Evolutionary conservation across 2,113 vertebrate genomes (phyloP), one percentile per base, ranked within the genome.

Genomic region (Meriones unguiculatus): DNA sequence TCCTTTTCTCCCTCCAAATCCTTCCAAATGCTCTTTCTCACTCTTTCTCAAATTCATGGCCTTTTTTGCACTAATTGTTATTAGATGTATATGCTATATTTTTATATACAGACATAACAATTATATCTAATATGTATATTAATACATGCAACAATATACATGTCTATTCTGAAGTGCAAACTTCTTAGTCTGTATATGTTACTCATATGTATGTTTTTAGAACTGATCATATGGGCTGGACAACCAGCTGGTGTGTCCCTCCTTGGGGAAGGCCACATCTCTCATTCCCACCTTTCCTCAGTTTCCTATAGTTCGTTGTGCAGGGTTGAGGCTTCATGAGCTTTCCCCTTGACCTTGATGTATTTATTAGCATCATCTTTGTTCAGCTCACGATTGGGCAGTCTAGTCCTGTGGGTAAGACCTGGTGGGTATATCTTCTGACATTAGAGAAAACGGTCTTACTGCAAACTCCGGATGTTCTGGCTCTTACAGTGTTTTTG

Each of bases 261-360:
- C 6, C 12, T 12, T 62, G 12, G 2, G 35, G 22, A 17, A 8
- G 6, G n/a, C 54, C 35, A 8, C 1, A 0, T 15, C 20, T 62
- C 54, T 32, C 3, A 13, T 13, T 25, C 12, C 57, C 54, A 38
- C 35, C 35, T 38, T 62, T 82, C 13, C 2, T 62, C 6, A 0
- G 0, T 82, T 62, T 20, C 22, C 57, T 62, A 25, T 8, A 62
- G 12, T 62, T 14, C 11, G 14, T 38, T 25, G 35, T 62, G 2
- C 22, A 82, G 3, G 54, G 5, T 82, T 78, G 14, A 78, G 10
- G 7, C 46, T 3, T 62, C 35, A 38, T 8, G 22, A 2, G 24
- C 35, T 38, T 62, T 62, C 22, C 35, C 22, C 12, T 82, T 11
- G 5, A 62, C 11, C 35, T 82, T 38, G 20, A 38, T 12, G 15